phyloP scores from a whole-genome alignment of 2,797 vertebrate genomes.

The Perodicticus potto region DNA sequence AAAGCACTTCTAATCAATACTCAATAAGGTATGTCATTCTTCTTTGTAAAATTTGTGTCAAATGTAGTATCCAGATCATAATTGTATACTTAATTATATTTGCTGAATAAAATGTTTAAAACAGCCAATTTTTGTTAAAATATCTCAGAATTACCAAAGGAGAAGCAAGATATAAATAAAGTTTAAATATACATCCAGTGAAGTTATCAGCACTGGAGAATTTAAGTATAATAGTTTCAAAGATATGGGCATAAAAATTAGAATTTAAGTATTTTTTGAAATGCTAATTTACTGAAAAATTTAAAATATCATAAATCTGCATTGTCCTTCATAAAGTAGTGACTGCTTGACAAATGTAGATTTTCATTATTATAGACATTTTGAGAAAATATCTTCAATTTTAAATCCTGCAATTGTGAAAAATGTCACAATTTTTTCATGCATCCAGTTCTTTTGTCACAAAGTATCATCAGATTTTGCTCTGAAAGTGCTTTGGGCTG shows the following conservation, averaged over 20 bases:
- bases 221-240: background rate
- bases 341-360: conserved; percentile 35
- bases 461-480: conserved; percentile 17
- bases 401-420: background rate
- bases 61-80: background rate
- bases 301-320: background rate
- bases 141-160: background rate
- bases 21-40: background rate
- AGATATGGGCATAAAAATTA: background rate
- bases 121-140: background rate
- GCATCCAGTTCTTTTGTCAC: background rate
- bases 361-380: conserved; percentile 63
- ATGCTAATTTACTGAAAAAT: conserved; percentile 37
- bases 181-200: background rate
- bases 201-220: background rate
- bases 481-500: conserved; percentile 44
- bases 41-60: background rate
- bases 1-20: background rate
- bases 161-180: background rate
- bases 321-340: background rate
- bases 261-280: conserved; percentile 54
- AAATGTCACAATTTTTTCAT: conserved; percentile 41
- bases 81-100: background rate
- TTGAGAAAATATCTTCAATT: conserved; percentile 18
- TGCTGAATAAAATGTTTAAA: conserved; percentile 33